Conservation (phyloP, 2,888 invertebrate species). For the Pachydiplax longipennis region DNA sequence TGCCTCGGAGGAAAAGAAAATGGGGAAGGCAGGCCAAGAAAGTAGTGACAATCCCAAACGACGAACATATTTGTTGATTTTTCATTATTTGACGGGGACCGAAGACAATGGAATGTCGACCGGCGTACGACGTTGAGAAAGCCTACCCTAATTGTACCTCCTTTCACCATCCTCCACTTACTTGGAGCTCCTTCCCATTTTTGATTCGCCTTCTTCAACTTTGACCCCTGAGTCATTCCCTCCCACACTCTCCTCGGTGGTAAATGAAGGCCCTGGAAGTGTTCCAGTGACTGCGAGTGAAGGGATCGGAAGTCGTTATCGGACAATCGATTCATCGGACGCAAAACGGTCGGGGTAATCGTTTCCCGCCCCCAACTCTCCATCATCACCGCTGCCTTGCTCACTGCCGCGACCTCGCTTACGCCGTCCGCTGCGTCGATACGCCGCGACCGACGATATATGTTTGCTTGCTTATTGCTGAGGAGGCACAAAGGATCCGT, state of each 20-base stretch:
- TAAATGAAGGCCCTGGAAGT: not conserved
- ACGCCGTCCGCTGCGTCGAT: not conserved
- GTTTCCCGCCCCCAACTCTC: not conserved
- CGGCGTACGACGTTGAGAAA: no score
- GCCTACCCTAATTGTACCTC: no score
- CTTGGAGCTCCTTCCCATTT: no score
- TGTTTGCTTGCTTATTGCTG: not conserved
- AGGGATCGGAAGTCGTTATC: conserved; percentile 37
- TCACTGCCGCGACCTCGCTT: not conserved
- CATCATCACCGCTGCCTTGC: not conserved
- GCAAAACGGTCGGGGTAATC: conserved; percentile 37
- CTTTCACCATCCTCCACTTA: no score
- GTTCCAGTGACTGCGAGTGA: conserved; percentile 42
- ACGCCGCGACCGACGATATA: not conserved
- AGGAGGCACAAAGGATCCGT: not conserved
- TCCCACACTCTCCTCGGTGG: not conserved
- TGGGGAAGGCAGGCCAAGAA: no score
- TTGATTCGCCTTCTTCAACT: no score
- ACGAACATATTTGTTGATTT: no score
- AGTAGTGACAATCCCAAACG: no score
- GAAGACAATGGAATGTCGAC: no score
- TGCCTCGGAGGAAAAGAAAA: no score
- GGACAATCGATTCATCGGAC: conserved; percentile 35
- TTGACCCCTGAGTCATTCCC: not conserved
- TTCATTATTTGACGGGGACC: no score